Evolutionary conservation across 2,113 vertebrate species (phyloP).

Genomic region (Vicugna pacos): DNA sequence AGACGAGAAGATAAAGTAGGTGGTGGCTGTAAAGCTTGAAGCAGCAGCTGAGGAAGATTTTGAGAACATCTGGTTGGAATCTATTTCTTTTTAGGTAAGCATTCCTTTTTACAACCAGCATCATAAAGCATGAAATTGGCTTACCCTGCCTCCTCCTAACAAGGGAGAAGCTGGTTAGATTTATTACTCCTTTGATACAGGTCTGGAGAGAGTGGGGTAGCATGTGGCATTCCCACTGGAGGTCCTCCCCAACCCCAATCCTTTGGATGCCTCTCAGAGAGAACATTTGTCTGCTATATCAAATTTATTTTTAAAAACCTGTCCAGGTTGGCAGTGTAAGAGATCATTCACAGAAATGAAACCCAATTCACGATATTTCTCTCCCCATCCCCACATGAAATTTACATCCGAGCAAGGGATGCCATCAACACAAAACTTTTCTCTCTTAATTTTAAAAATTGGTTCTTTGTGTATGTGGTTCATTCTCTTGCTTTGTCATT

Average conservation of each 20-base stretch:
- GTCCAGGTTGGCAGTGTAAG: background rate
- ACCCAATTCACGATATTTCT: background rate
- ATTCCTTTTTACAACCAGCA: conserved; percentile 74
- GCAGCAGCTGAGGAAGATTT: conserved; percentile 75
- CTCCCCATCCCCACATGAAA: background rate
- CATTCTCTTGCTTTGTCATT: conserved; percentile 46
- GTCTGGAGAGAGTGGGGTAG: conserved; percentile 24
- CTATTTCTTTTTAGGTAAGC: conserved; percentile 80
- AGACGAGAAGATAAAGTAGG: conserved; percentile 76
- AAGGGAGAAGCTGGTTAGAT: conserved; percentile 55
- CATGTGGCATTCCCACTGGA: conserved; percentile 16
- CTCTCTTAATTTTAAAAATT: conserved; percentile 51
- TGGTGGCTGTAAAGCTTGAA: conserved; percentile 63
- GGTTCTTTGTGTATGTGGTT: background rate
- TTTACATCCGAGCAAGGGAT: conserved; percentile 30
- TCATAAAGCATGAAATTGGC: conserved; percentile 77
- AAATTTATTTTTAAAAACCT: conserved; percentile 41
- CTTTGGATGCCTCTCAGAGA: conserved; percentile 5
- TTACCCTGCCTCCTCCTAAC: conserved; percentile 51
- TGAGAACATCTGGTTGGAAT: conserved; percentile 77
- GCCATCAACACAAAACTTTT: background rate
- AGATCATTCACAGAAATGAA: conserved; percentile 53
- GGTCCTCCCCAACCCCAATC: background rate
- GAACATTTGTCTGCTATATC: conserved; percentile 21
- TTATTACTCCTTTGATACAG: conserved; percentile 61